Conservation (phyloP, 2,797 vertebrate genomes). For the Phoebastria nigripes region DNA sequence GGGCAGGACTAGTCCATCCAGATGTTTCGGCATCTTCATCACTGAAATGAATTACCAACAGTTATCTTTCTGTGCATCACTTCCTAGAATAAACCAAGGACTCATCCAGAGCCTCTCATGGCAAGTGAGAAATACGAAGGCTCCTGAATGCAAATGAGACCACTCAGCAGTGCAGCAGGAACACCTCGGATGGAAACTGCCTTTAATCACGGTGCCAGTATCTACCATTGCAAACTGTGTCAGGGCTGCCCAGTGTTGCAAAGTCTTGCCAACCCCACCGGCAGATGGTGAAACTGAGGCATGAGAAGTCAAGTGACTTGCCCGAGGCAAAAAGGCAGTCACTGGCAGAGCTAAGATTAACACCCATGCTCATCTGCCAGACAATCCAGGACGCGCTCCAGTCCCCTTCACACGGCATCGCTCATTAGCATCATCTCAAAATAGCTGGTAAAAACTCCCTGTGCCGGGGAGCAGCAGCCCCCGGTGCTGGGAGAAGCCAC, state of each 20-base stretch:
- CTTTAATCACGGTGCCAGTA: background rate
- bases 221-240: background rate
- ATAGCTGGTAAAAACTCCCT: background rate
- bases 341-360: background rate
- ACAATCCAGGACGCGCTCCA: background rate
- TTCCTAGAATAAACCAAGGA: background rate
- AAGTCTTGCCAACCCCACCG: background rate
- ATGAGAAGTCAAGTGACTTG: background rate
- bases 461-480: background rate
- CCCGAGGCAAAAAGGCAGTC: background rate
- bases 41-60: background rate
- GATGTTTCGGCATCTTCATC: conserved; percentile 16
- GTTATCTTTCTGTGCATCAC: conserved; percentile 19
- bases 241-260: background rate
- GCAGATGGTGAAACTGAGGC: background rate
- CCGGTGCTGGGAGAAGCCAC: conserved; percentile 35
- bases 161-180: background rate
- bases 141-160: background rate
- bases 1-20: conserved; percentile 30
- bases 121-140: background rate
- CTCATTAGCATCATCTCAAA: conserved; percentile 10
- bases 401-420: background rate
- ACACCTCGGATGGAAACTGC: background rate
- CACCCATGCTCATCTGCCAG: background rate
- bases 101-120: background rate